Evolutionary conservation across 2,113 vertebrate species (phyloP).

Genomic region (Eudyptes chrysolophus): DNA sequence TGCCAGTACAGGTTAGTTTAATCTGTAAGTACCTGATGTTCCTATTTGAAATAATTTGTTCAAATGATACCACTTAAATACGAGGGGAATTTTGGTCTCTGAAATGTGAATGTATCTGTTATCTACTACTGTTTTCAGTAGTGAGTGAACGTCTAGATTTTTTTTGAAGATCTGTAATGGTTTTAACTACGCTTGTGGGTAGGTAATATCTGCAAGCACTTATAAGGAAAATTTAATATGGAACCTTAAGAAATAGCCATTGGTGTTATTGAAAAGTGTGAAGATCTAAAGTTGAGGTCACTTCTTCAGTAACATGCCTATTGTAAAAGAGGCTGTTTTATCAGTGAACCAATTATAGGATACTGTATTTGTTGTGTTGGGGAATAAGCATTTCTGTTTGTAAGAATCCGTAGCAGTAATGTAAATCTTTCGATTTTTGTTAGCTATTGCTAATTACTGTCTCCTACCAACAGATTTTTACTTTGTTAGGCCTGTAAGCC

Average conservation of each 20-base stretch:
- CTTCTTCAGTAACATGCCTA: neutral
- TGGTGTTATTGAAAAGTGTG: neutral
- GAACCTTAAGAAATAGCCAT: neutral
- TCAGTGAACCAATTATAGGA: neutral
- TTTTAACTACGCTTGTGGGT: neutral
- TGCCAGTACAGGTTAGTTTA: slow-evolving; percentile 97
- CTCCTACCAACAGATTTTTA: neutral
- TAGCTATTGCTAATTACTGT: neutral
- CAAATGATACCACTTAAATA: slow-evolving; percentile 75
- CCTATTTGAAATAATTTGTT: slow-evolving; percentile 78
- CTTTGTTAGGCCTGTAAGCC: neutral
- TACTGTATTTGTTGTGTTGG: neutral
- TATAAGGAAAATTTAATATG: neutral
- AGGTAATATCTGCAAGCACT: neutral
- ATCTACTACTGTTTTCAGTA: slow-evolving; percentile 28
- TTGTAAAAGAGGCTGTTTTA: neutral
- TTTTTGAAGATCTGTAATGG: neutral
- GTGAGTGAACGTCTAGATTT: neutral
- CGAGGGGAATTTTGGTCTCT: slow-evolving; percentile 69
- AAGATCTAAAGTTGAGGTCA: neutral
- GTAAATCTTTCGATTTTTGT: neutral
- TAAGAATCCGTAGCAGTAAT: neutral
- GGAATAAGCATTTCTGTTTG: neutral
- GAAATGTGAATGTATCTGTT: slow-evolving; percentile 67
- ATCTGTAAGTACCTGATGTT: slow-evolving; percentile 94